Evolutionary conservation across 2,888 invertebrate species (phyloP), one percentile per base, ranked within the genome.

Genomic region (Hyalella azteca): DNA sequence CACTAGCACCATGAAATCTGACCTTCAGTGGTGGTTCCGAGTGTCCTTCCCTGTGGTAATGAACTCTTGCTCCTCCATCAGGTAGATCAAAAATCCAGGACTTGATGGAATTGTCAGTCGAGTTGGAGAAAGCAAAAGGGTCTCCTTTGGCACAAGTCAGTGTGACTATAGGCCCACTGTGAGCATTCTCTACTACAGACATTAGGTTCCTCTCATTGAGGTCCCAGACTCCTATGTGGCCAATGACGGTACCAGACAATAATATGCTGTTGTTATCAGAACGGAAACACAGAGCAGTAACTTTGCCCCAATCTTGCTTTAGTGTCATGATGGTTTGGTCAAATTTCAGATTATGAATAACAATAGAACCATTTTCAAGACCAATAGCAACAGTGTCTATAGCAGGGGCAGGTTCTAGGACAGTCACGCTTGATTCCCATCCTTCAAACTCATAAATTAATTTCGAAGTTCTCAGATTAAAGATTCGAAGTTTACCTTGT

Each of bases 101-200:
- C 88, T 96, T 97, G 85, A 98, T 89, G 7, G 96, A 93, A 88
- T 98, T 98, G 86, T 98, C 98, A n/a, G 93, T 91, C 0, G 96
- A 96, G 15, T 95, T 95, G 0, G 97, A 95, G 1, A 97, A 91
- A 88, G 98, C 90, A 0, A 98, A 88, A 0, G 98, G 97, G 87
- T 99, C 97, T 80, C 92, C 93, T 73, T 94, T 93, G 73, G 98
- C 89, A 88, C 94, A 97, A 85, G 92, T 90, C 86, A 97, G 89
- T 0, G 97, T 95, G 13, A 92, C 92, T 3, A 98, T 93, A 15
- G 92, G 88, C 0, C 90, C 90, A 73, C 90, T 89, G 87, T 99
- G 99, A 0, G 95, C 96, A 59, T 91, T 89, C 76, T 93, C 89
- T 29, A 97, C 88, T 87, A 92, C 91, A 84, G 90, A 90, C 0